phyloP scores from a whole-genome alignment of 1,140 invertebrate species.

The Phymorhynchus buccinoides region DNA sequence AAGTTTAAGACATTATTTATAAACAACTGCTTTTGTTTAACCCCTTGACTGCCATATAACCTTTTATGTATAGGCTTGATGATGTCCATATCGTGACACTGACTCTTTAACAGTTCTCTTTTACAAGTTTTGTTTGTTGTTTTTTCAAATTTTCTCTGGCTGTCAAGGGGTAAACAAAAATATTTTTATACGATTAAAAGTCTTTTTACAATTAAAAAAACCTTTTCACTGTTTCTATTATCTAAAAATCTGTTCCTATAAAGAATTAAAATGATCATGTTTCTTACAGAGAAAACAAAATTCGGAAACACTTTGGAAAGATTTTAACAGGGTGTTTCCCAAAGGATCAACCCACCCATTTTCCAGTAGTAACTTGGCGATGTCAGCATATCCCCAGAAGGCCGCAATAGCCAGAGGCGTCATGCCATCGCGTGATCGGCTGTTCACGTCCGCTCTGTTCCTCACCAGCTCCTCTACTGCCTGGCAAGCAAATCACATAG shows the following conservation, averaged over 20 bases:
- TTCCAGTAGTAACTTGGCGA: constrained; percentile 60
- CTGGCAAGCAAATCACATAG: constrained; percentile 43
- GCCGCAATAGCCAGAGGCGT: constrained; percentile 66
- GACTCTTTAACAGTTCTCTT: too few relatives aligned
- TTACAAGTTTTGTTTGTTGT: too few relatives aligned
- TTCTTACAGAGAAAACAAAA: neutral
- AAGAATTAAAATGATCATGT: neutral
- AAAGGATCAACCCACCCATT: constrained; percentile 54
- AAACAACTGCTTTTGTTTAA: neutral
- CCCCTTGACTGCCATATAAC: too few relatives aligned
- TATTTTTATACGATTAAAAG: too few relatives aligned
- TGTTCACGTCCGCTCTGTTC: constrained; percentile 56
- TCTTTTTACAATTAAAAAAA: too few relatives aligned
- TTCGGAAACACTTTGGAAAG: neutral
- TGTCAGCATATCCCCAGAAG: constrained; percentile 71
- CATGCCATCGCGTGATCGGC: constrained; percentile 64
- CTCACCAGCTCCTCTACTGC: constrained; percentile 50
- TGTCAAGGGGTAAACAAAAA: too few relatives aligned
- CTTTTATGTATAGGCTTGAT: too few relatives aligned
- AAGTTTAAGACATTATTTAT: neutral
- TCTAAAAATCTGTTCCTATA: neutral
- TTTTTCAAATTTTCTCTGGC: too few relatives aligned
- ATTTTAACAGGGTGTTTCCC: too few relatives aligned
- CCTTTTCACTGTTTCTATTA: neutral
- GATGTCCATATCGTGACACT: too few relatives aligned